Base-by-base conservation (phyloP, 2,888 invertebrate species). In the Synanthedon tipuliformis region DNA sequence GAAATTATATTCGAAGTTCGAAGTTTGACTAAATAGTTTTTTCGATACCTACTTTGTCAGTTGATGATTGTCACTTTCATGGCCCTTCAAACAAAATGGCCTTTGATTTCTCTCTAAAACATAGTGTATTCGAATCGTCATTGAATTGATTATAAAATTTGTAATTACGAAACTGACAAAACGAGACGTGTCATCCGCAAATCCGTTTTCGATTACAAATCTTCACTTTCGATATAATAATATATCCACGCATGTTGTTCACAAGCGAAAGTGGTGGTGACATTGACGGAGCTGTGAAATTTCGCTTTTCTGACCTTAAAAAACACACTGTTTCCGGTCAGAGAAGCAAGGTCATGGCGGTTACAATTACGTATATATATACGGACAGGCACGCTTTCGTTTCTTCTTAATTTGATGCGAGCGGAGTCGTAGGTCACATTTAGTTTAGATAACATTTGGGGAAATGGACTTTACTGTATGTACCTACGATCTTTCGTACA, bases 221-320 rank as follows among this genome's bases (percentile, higher is more conserved):
- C 57, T 48, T 40, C 49, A 49, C 49, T 49, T 49, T 49, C 49
- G 23, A 49, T 49, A 23, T 23, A 23, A 23, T 23, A 23, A 23
- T 23, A 23, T 23, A 16, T 58, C 56, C 54, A 53, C 57, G 62
- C 56, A 57, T 59, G 56, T 55, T 61, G 57, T 18, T 49, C 15
- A 55, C 52, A 53, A 63, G 73, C 67, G 76, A 76, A 77, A 77
- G 76, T 74, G 58, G 76, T 74, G 58, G 62, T 61, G 72, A 68
- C 70, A 65, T 56, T 61, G 59, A 61, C 57, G 49, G 56, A 60
- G 59, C 58, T 57, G 57, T 57, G 62, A 63, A 68, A 68, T 70
- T 71, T 74, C 69, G 66, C 64, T 70, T 73, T 66, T 68, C 61
- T 65, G 62, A 67, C 68, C 70, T 69, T 67, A 65, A 69, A 53